Percentiles rank a stretch among this genome's conserved stretches.
These are phyloP conservation scores for Pseudomyrmex pallidus DNA, from an alignment of 1,140 invertebrate species.

Conservation along the genomic window DNA sequence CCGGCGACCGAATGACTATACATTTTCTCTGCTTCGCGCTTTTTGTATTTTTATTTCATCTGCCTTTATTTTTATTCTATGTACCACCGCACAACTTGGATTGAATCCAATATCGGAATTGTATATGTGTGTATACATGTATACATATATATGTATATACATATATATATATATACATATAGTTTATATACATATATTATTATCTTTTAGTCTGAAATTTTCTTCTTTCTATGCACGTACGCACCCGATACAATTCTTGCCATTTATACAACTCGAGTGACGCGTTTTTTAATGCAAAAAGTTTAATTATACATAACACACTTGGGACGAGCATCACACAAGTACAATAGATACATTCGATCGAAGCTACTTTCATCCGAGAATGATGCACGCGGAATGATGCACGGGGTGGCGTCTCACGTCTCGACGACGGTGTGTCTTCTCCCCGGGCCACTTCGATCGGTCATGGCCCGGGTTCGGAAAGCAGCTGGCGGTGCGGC, in stretches of 20 bases:
- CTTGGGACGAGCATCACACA: background rate
- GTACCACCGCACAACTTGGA: background rate
- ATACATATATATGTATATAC: no score
- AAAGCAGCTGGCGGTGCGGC: slow-evolving; percentile 57
- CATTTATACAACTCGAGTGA: background rate
- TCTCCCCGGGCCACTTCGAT: slow-evolving; percentile 60
- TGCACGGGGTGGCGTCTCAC: slow-evolving; percentile 20
- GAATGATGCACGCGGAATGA: background rate
- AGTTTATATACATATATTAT: background rate
- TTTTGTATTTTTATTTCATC: slow-evolving; percentile 4
- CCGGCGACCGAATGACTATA: slow-evolving; percentile 19
- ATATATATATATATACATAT: background rate
- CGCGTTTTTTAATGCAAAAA: slow-evolving; percentile 20
- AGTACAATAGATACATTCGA: background rate
- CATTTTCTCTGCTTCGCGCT: slow-evolving; percentile 8
- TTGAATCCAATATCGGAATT: background rate
- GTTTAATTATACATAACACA: background rate
- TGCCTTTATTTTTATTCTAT: slow-evolving; percentile 14
- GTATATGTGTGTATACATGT: background rate
- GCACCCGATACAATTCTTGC: background rate
- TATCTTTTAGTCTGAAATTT: background rate
- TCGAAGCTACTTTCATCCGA: background rate
- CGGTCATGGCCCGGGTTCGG: slow-evolving; percentile 54
- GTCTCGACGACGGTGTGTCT: slow-evolving; percentile 55
- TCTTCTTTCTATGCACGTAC: background rate